phyloP scores from a whole-genome alignment of 2,113 vertebrate species.

The Motacilla tschutschensis region DNA sequence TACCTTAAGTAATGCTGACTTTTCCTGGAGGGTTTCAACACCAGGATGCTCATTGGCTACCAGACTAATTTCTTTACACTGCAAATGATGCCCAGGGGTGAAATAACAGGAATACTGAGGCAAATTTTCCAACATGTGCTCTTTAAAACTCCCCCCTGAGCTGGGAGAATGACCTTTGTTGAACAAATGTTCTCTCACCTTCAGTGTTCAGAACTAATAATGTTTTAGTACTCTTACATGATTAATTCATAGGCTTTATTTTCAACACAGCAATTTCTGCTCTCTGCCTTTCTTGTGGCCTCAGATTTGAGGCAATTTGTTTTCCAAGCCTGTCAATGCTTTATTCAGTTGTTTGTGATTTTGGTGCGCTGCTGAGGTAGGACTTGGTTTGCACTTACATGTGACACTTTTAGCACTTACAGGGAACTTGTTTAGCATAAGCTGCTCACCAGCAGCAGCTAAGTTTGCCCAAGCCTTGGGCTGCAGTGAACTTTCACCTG shows the following conservation, averaged over 20 bases:
- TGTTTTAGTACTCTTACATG: slow-evolving; percentile 22
- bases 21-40: slow-evolving; percentile 56
- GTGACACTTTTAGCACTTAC: background rate
- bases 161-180: slow-evolving; percentile 53
- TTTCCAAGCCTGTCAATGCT: background rate
- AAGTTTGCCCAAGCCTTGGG: background rate
- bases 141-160: slow-evolving; percentile 25
- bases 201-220: slow-evolving; percentile 64
- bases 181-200: slow-evolving; percentile 74
- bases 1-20: slow-evolving; percentile 42
- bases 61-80: slow-evolving; percentile 53
- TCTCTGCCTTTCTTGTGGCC: slow-evolving; percentile 35
- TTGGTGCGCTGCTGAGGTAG: background rate
- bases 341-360: background rate
- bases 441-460: background rate
- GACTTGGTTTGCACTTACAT: background rate
- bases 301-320: slow-evolving; percentile 39
- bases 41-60: slow-evolving; percentile 51
- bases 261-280: slow-evolving; percentile 34
- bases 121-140: slow-evolving; percentile 57
- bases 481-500: background rate
- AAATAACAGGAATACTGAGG: slow-evolving; percentile 52
- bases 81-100: slow-evolving; percentile 49
- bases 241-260: slow-evolving; percentile 53
- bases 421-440: background rate